Base-by-base conservation (phyloP, 2,797 vertebrate species). In the Acestrorhynchus altus region DNA sequence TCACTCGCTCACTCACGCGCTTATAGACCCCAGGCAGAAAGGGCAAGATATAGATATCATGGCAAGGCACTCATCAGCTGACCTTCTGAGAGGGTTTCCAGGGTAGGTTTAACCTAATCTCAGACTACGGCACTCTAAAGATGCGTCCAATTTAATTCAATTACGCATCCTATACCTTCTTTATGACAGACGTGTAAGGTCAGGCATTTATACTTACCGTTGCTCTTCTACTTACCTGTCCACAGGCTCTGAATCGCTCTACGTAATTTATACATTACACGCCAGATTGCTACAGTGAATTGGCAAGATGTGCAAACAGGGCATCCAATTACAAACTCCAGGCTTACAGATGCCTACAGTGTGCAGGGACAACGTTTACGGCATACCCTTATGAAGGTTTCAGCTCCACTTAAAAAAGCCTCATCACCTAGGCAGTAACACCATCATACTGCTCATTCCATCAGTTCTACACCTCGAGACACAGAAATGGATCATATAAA, bases 181-280 rank as follows among this genome's bases (percentile, higher is more conserved):
- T 35, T 42, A 56, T 64, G 24, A n/a, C 59, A 56, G 28, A 59
- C 39, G 84, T 24, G 31, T 56, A 68, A 18, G 16, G 61, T 63
- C 31, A 0, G 81, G 78, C 42, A 61, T 35, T 80, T 74, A 88
- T 90, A 90, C 91, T 90, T 90, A 91, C 91, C 89, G 24, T 56
- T 70, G 56, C 40, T 18, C 4, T 42, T 1, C 72, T 81, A 93
- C 93, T 93, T 92, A 94, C 93, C 93, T 89, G 69, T 81, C 72
- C 65, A 77, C 83, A 75, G 85, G 81, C 80, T 80, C 83, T 78
- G 54, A 83, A 57, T 54, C 81, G 15, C 22, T 44, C 10, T 42
- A 18, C 26, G 63, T 46, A 77, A 59, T 59, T 79, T 64, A 79
- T 31, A 52, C 69, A 70, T 68, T 54, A 35, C 31, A 42, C 11